These are phyloP conservation scores for Rhyzopertha dominica DNA, from an alignment of 1,140 invertebrate species.

Conservation along the genomic window DNA sequence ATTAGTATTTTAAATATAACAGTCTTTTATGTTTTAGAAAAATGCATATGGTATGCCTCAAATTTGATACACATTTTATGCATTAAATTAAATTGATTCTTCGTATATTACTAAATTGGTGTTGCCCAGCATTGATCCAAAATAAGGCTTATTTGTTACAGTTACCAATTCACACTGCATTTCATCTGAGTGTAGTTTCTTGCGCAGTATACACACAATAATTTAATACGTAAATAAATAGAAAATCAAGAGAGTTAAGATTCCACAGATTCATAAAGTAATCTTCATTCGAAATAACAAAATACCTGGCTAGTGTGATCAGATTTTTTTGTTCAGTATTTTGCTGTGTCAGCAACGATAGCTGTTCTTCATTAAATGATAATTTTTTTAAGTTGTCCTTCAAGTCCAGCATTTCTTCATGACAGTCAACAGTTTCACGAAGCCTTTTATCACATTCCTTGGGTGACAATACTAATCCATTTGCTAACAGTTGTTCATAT, in stretches of 20 bases:
- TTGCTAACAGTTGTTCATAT: conserved; percentile 22
- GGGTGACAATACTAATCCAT: neutral
- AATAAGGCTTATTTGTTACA: no score
- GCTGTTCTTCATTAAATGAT: neutral
- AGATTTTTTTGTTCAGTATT: conserved; percentile 12
- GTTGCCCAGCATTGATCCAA: no score
- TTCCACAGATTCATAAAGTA: conserved; percentile 15
- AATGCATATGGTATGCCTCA: no score
- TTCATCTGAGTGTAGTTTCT: no score
- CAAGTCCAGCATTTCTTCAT: neutral
- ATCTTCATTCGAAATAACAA: conserved; percentile 24
- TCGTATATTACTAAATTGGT: no score
- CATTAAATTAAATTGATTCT: no score
- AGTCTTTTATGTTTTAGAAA: no score
- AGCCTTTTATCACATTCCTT: conserved; percentile 5
- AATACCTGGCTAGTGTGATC: conserved; percentile 21
- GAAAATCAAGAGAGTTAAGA: neutral
- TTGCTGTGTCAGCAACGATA: conserved; percentile 11
- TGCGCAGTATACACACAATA: no score
- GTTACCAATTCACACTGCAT: no score
- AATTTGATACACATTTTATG: no score
- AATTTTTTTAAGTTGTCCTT: neutral
- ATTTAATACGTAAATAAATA: no score
- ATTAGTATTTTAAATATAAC: no score
- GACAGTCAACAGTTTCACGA: neutral